phyloP scores from a whole-genome alignment of 2,113 vertebrate species.

The Prochilodus magdalenae region DNA sequence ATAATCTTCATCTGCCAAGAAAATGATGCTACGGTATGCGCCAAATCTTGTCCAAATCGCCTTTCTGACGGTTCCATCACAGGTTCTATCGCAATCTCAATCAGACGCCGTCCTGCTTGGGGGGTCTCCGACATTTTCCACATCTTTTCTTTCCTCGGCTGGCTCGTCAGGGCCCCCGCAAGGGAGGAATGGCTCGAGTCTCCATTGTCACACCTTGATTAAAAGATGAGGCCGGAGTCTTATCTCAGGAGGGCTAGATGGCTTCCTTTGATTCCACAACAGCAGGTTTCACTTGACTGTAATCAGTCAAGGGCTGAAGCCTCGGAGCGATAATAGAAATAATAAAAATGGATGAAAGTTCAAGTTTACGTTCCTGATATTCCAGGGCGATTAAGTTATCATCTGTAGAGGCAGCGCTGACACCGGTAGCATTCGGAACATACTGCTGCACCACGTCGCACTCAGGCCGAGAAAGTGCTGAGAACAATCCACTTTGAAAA shows the following conservation, averaged over 20 bases:
- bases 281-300: not conserved
- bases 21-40: not conserved
- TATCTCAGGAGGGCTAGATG: not conserved
- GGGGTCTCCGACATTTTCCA: not conserved
- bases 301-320: not conserved
- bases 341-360: not conserved
- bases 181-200: slow-evolving; percentile 7
- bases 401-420: slow-evolving; percentile 9
- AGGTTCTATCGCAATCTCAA: slow-evolving; percentile 10
- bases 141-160: not conserved
- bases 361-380: slow-evolving; percentile 28
- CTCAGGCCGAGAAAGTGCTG: slow-evolving; percentile 36
- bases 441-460: slow-evolving; percentile 10
- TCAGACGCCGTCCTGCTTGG: not conserved
- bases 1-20: not conserved
- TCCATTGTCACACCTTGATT: slow-evolving; percentile 8
- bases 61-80: not conserved
- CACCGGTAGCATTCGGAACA: not conserved
- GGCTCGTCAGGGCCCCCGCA: not conserved
- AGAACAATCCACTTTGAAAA: slow-evolving; percentile 66
- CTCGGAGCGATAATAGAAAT: not conserved
- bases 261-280: not conserved
- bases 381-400: slow-evolving; percentile 57
- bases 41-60: not conserved
- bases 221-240: slow-evolving; percentile 8